Base-by-base conservation (phyloP, 2,797 vertebrate genomes). In the Chloroceryle inda region DNA sequence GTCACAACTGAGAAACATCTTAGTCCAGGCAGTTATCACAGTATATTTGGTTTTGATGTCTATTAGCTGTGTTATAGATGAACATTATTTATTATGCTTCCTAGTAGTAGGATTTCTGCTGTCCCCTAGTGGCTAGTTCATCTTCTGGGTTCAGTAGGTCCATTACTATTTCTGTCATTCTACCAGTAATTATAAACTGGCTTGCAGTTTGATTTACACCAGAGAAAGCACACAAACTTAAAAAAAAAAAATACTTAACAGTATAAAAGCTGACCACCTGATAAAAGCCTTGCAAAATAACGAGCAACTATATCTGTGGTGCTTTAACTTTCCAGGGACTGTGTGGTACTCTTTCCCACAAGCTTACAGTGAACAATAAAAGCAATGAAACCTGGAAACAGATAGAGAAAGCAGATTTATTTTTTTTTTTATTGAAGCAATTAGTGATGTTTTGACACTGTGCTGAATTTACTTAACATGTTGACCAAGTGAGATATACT, bases 101-200 rank as follows among this genome's bases (percentile, higher is more conserved):
- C 18, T 18, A 69, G 35, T n/a, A 74, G 38, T 67, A 82, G 37
- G 80, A 73, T 77, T 74, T 33, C n/a, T 94, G 80, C 84, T 83
- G 80, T 64, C 69, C 83, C 52, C 85, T 94, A 73, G 71, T 76
- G 84, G 81, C n/a, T 47, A 64, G n/a, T 72, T 87, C 2, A 45
- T 68, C 78, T 85, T 71, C 72, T 86, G 47, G 18, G 26, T 53
- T 76, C 52, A 45, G 35, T 52, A 58, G 1, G 1, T 78, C 52
- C 42, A 27, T 61, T 44, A 67, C 26, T 20, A 38, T 87, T 95
- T 89, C 68, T 91, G 71, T 37, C 63, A 67, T 75, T 15, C 47
- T 55, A 24, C 11, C 17, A 55, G 52, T 81, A 93, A 82, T 66
- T 66, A 49, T 44, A 50, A 88, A 66, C n/a, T 53, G 53, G 3